phyloP scores from a whole-genome alignment of 2,888 invertebrate genomes.

The Pharmacophagus antenor region DNA sequence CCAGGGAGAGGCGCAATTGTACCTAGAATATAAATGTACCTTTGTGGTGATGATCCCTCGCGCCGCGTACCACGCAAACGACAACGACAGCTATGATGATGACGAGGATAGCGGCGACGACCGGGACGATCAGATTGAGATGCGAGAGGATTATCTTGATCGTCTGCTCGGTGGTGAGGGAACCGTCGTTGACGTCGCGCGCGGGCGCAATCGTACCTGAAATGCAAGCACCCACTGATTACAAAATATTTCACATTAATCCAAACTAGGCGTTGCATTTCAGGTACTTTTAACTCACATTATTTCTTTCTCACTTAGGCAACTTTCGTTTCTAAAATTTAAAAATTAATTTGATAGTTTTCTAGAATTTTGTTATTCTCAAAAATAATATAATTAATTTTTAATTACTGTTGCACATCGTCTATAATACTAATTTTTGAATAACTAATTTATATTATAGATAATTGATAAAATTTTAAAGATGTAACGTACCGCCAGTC shows the following conservation, averaged over 20 bases:
- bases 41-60: conserved; percentile 91
- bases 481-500: conserved; percentile 89
- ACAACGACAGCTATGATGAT: conserved; percentile 96
- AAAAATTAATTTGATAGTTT: too few relatives aligned
- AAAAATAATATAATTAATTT: too few relatives aligned
- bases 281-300: conserved; percentile 59
- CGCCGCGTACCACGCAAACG: conserved; percentile 93
- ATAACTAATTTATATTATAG: too few relatives aligned
- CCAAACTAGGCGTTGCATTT: conserved; percentile 69
- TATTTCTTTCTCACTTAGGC: not conserved
- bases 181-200: conserved; percentile 86
- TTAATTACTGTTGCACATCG: too few relatives aligned
- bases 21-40: conserved; percentile 85
- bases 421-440: too few relatives aligned
- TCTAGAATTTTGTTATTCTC: too few relatives aligned
- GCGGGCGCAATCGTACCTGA: conserved; percentile 96
- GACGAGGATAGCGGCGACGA: conserved; percentile 94
- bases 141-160: conserved; percentile 93
- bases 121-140: conserved; percentile 95
- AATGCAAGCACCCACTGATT: conserved; percentile 78
- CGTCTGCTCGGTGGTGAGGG: conserved; percentile 89
- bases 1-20: conserved; percentile 90
- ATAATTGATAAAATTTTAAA: too few relatives aligned
- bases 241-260: conserved; percentile 25
- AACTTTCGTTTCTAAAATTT: too few relatives aligned